These are phyloP conservation scores for Hydrolagus affinis DNA, from an alignment of 2,113 vertebrate species.

Conservation along the genomic window DNA sequence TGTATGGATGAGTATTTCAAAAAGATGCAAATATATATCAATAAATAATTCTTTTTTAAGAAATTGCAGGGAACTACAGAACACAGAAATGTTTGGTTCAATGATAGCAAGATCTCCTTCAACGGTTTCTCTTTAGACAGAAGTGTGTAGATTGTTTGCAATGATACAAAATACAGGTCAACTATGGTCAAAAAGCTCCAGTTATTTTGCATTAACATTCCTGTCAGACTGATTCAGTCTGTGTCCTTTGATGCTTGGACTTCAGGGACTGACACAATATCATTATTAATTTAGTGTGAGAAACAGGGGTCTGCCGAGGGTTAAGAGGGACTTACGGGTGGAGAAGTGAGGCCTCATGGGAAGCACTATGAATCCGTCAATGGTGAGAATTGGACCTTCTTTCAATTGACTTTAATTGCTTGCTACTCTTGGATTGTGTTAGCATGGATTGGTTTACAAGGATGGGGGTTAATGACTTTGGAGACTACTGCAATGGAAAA, in stretches of 20 bases:
- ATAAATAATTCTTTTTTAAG: too few species aligned
- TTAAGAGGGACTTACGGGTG: neutral
- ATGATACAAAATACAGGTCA: neutral
- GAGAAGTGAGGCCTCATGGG: neutral
- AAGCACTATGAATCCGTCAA: neutral
- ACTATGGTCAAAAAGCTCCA: neutral
- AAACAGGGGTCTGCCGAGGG: neutral
- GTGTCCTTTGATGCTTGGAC: neutral
- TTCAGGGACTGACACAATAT: neutral
- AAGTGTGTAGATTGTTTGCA: neutral
- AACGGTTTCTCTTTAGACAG: too few species aligned
- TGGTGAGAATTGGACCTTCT: slow-evolving; percentile 6
- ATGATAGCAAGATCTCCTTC: too few species aligned
- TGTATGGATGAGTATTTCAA: neutral
- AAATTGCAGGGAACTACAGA: too few species aligned
- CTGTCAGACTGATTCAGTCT: neutral
- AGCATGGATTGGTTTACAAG: slow-evolving; percentile 20
- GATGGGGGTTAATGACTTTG: slow-evolving; percentile 16
- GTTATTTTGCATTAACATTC: neutral
- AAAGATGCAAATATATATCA: neutral
- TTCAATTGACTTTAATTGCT: slow-evolving; percentile 17
- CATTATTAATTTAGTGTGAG: neutral
- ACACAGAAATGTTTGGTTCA: too few species aligned
- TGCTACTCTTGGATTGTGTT: slow-evolving; percentile 17
- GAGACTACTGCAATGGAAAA: slow-evolving; percentile 16